Evolutionary conservation across 1,140 invertebrate species (phyloP), one percentile per base, ranked within the genome.

Genomic region (Monochamus saltuarius): DNA sequence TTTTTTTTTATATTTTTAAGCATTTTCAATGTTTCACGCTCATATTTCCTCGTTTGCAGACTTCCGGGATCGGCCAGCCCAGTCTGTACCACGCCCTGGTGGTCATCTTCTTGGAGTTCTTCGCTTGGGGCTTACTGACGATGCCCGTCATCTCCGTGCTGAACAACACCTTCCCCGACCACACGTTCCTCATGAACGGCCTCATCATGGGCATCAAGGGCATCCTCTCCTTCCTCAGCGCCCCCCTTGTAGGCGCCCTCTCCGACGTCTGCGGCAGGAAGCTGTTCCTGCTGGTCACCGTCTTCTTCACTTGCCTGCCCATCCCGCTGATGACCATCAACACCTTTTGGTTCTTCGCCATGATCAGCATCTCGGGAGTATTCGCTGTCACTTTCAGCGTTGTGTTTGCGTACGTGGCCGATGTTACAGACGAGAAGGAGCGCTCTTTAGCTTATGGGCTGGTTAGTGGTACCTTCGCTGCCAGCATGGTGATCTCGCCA

Each of bases 271-370:
- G 95, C 92, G 97, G 97, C 40, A 56, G 72, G 1, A 99, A 99
- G 80, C 91, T 97, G 75, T 99, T 99, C 80, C 86, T 99, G 52
- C 84, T 99, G 58, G 88, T 99, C 64, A 99, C 98, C 50, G 97
- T 99, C 66, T 97, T 98, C 78, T 99, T 98, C 81, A 99, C 98
- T 4, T 99, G 97, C 82, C 90, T 94, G 62, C 98, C 98, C 38
- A 99, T 99, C 75, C 97, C 97, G 51, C 84, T 99, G 51, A 98
- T 99, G 93, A 95, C 92, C 74, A 91, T 99, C 73, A 98, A 98
- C 81, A 95, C 96, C 49, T 99, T 95, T 94, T 99, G 97, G 97
- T 99, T 99, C 79, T 99, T 99, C 82, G 96, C 96, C 47, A 95
- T 99, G 90, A 97, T 99, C 79, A 97, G 94, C 70, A 95, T 99